Evolutionary conservation across 2,888 invertebrate genomes (phyloP), one percentile per base, ranked within the genome.

Genomic region (Polia nebulosa): DNA sequence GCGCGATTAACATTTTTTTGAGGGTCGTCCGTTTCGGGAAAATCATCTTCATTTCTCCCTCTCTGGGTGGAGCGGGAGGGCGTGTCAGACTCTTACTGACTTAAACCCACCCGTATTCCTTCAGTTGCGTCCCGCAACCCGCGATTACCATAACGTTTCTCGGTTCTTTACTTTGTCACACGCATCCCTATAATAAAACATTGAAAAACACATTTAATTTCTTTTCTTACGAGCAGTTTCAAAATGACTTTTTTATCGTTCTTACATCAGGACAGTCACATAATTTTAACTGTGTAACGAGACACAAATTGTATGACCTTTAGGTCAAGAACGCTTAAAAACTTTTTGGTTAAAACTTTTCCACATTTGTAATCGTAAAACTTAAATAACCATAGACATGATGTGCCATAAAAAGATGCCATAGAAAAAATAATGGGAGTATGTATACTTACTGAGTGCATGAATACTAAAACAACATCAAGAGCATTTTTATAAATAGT

Each of bases 221-320:
- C n/a, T 3, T 29, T 47, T 39, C 32, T 25, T 55, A 60, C 4
- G n/a, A 65, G n/a, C 17, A 45, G 41, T 59, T 61, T 51, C 25
- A 17, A 73, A 70, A 67, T 62, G 15, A 55, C 47, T 34, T 60
- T 81, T 73, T 73, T 72, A 67, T 65, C 61, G 65, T 67, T 45
- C 29, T 25, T 9, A 36, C 59, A 52, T 68, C 45, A 62, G 22
- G 17, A 34, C 27, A 36, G 56, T 56, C 49, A 41, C 58, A 49
- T 63, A 57, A 58, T 29, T 53, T 72, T 65, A 57, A 60, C 17
- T 49, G 25, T 47, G 59, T 65, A 55, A 45, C 32, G 22, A 66
- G 70, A 49, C 66, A 60, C 81, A 81, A 76, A 82, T 81, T 73
- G 70, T 61, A 49, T 71, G 77, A 83, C 79, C 83, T 77, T 22